A percentile compares a stretch with the other conserved stretches of the same genome.
These are phyloP conservation scores for Leucophenga maculata DNA, from an alignment of 2,888 invertebrate species.

Conservation along the genomic window DNA sequence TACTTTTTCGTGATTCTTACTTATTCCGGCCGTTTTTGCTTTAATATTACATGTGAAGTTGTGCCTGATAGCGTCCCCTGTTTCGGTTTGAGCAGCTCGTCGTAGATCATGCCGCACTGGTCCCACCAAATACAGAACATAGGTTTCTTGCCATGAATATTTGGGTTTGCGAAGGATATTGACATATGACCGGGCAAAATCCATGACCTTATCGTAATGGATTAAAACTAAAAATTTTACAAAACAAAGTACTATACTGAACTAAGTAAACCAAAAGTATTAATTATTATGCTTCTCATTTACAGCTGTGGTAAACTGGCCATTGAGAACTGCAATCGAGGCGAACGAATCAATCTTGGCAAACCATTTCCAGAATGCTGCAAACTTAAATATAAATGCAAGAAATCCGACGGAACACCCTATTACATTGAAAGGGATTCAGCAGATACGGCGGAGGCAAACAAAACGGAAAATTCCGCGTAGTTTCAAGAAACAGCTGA, in stretches of 20 bases:
- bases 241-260: neutral
- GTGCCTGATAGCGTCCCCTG: too few species aligned
- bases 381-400: constrained; percentile 67
- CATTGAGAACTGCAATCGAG: constrained; percentile 65
- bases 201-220: too few species aligned
- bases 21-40: too few species aligned
- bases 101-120: too few species aligned
- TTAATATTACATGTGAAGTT: too few species aligned
- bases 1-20: too few species aligned
- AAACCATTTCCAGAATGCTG: constrained; percentile 68
- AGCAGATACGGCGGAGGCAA: constrained; percentile 25
- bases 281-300: neutral
- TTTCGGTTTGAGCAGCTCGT: too few species aligned
- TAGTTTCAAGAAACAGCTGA: constrained; percentile 36
- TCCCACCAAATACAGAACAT: too few species aligned
- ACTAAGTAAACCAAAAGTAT: neutral
- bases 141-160: too few species aligned
- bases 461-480: constrained; percentile 45
- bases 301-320: constrained; percentile 65
- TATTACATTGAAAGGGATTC: constrained; percentile 62
- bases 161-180: too few species aligned
- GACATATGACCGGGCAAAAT: too few species aligned
- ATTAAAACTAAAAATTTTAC: too few species aligned
- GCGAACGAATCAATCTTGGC: constrained; percentile 61
- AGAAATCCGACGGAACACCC: constrained; percentile 56